These are phyloP conservation scores for Oryzias javanicus DNA, from an alignment of 2,113 vertebrate genomes.

Conservation along the genomic window DNA sequence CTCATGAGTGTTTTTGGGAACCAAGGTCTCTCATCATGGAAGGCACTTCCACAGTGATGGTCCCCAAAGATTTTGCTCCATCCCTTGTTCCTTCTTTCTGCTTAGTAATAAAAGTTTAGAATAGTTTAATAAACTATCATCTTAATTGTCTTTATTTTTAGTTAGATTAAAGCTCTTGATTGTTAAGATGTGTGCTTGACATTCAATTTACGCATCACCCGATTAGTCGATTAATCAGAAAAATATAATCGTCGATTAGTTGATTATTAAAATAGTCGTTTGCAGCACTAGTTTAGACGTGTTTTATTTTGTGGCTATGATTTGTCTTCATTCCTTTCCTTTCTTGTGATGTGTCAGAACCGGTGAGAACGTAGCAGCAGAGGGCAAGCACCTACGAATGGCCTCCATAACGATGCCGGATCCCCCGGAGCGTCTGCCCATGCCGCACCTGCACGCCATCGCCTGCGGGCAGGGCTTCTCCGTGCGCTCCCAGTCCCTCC, in stretches of 20 bases:
- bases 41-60: background rate
- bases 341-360: conserved; percentile 77
- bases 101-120: background rate
- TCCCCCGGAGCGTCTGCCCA: conserved; percentile 87
- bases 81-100: background rate
- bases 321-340: background rate
- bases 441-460: conserved; percentile 72
- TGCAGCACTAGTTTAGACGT: too few relatives aligned
- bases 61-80: background rate
- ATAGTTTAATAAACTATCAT: too few relatives aligned
- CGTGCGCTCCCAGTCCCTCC: conserved; percentile 94
- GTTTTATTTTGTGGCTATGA: background rate
- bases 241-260: too few relatives aligned
- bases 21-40: conserved; percentile 5
- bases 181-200: too few relatives aligned
- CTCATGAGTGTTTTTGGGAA: conserved; percentile 36
- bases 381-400: conserved; percentile 94
- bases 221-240: too few relatives aligned
- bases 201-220: too few relatives aligned
- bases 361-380: conserved; percentile 86
- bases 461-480: conserved; percentile 89
- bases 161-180: too few relatives aligned
- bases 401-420: conserved; percentile 96
- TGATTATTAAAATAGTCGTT: too few relatives aligned
- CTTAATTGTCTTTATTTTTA: too few relatives aligned